Evolutionary conservation across 2,888 invertebrate species (phyloP).

Genomic region (Sceliomorpha sp.): DNA sequence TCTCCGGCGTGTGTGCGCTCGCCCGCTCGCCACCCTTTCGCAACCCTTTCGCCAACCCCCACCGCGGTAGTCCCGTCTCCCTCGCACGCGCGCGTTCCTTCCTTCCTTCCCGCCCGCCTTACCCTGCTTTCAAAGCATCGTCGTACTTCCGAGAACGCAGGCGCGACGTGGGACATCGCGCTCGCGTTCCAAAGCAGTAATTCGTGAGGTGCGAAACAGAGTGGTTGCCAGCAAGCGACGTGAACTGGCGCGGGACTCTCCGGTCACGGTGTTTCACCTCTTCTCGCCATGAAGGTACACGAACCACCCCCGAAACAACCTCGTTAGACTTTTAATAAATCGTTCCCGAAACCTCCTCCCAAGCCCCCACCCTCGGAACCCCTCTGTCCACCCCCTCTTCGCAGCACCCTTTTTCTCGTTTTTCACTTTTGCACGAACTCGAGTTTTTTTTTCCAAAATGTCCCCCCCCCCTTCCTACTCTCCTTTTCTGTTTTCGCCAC

Average conservation of each 20-base stretch:
- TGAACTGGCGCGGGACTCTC: slow-evolving; percentile 41
- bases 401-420: neutral
- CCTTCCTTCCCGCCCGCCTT: slow-evolving; percentile 29
- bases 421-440: neutral
- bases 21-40: too few relatives aligned
- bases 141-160: slow-evolving; percentile 53
- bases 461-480: too few relatives aligned
- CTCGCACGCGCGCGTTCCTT: slow-evolving; percentile 39
- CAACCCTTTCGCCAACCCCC: slow-evolving; percentile 11
- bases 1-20: neutral
- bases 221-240: slow-evolving; percentile 60
- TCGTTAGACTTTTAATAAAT: slow-evolving; percentile 7
- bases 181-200: slow-evolving; percentile 70
- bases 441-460: too few relatives aligned
- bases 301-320: slow-evolving; percentile 27
- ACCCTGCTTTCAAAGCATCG: slow-evolving; percentile 25
- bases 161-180: slow-evolving; percentile 56
- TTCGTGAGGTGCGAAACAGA: slow-evolving; percentile 74
- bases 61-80: slow-evolving; percentile 26
- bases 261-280: slow-evolving; percentile 54
- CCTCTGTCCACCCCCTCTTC: neutral
- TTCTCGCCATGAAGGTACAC: slow-evolving; percentile 58
- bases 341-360: neutral
- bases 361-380: neutral
- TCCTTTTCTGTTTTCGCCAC: too few relatives aligned